Evolutionary conservation across 1,140 invertebrate species (phyloP).

Genomic region (Olivierus martensii): DNA sequence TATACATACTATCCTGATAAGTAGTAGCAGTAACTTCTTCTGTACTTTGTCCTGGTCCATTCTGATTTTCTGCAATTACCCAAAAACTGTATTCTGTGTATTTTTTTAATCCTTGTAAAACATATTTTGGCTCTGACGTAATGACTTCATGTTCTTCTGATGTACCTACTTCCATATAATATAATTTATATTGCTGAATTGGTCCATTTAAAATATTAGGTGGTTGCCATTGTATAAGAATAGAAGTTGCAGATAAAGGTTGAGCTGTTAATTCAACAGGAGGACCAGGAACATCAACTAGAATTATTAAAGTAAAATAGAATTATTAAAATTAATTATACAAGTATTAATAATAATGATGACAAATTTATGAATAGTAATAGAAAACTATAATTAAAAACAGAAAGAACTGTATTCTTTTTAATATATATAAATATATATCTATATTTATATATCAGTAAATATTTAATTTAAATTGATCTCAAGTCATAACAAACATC

Average conservation of each 20-base stretch:
- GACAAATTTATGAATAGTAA: no score
- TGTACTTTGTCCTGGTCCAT: slow-evolving; percentile 63
- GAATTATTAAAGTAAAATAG: slow-evolving; percentile 8
- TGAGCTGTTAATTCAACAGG: slow-evolving; percentile 49
- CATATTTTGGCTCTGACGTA: slow-evolving; percentile 39
- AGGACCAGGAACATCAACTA: slow-evolving; percentile 59
- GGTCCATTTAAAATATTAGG: slow-evolving; percentile 37
- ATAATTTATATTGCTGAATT: slow-evolving; percentile 52
- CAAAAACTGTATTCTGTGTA: slow-evolving; percentile 69
- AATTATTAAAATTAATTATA: no score
- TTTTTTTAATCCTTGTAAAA: slow-evolving; percentile 48
- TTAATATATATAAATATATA: no score
- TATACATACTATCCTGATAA: slow-evolving; percentile 42
- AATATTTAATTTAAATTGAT: no score
- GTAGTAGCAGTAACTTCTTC: slow-evolving; percentile 61
- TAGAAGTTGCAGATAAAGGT: slow-evolving; percentile 47
- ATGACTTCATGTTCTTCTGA: slow-evolving; percentile 43
- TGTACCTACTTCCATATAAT: slow-evolving; percentile 54
- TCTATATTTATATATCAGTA: no score
- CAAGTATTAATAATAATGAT: no score
- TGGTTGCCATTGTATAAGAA: slow-evolving; percentile 56
- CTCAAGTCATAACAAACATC: no score
- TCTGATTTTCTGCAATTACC: slow-evolving; percentile 62
- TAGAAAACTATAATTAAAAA: no score
- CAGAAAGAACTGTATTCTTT: no score